These are phyloP conservation scores for Orchesellides sinensis DNA, from an alignment of 2,888 invertebrate genomes.

Conservation along the genomic window DNA sequence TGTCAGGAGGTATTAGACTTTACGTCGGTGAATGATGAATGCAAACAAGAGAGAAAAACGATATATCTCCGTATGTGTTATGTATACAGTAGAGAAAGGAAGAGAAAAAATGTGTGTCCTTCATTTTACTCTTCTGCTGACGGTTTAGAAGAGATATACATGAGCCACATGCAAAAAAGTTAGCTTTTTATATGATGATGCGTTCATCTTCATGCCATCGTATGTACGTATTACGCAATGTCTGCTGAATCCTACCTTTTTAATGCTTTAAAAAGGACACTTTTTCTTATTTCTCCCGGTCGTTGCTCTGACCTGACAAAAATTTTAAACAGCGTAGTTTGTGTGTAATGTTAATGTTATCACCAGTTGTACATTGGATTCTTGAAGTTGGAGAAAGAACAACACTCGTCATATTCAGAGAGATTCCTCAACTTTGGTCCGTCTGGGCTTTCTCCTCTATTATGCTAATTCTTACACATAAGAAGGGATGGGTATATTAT, in stretches of 20 bases:
- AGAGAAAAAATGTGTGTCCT: background rate
- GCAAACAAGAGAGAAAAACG: conserved; percentile 21
- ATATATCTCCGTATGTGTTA: too few species aligned
- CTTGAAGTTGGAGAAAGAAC: too few species aligned
- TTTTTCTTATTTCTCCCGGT: too few species aligned
- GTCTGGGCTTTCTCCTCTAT: conserved; percentile 14
- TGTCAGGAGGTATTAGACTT: conserved; percentile 59
- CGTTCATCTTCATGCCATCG: too few species aligned
- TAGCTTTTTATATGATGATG: conserved; percentile 17
- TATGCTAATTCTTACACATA: conserved; percentile 48
- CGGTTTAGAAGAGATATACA: background rate
- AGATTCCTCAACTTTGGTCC: too few species aligned
- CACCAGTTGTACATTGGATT: too few species aligned
- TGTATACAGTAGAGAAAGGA: too few species aligned
- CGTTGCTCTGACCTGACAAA: background rate
- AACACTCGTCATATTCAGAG: too few species aligned
- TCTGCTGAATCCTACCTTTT: background rate
- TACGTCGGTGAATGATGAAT: conserved; percentile 50
- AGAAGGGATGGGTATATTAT: too few species aligned
- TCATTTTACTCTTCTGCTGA: too few species aligned
- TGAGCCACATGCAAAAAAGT: conserved; percentile 13
- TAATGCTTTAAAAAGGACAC: background rate
- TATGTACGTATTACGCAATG: background rate
- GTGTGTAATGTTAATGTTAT: too few species aligned
- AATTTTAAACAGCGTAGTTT: background rate